Percentiles rank a stretch among this genome's conserved stretches.
phyloP scores from a whole-genome alignment of 1,140 invertebrate species.

The Zaprionus kolodkinae region DNA sequence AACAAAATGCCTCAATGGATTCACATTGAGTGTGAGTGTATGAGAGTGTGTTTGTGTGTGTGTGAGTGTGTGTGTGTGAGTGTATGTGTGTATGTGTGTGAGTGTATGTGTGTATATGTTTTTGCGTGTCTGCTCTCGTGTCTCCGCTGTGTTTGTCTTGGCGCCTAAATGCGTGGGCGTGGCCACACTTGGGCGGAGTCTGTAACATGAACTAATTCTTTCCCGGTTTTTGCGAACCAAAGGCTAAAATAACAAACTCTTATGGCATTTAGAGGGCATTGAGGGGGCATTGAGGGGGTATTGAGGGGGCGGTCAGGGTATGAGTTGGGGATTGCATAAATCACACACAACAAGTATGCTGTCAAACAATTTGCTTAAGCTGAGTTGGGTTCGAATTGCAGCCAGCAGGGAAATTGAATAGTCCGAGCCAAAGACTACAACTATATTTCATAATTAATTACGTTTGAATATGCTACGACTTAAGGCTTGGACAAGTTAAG shows the following conservation, averaged over 20 bases:
- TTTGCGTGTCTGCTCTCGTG: neutral
- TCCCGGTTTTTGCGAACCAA: constrained; percentile 20
- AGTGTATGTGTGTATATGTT: neutral
- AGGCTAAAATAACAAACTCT: constrained; percentile 57
- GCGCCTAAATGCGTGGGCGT: constrained; percentile 60
- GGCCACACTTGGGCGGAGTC: constrained; percentile 37
- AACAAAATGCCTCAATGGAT: constrained; percentile 42
- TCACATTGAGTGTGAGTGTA: neutral
- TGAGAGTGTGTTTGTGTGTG: too few relatives aligned
- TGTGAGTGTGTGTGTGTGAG: neutral
- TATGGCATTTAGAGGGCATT: neutral
- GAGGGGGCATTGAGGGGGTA: constrained; percentile 4
- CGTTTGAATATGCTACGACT: neutral
- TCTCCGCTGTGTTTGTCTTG: constrained; percentile 30
- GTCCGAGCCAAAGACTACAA: too few relatives aligned
- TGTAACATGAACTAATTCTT: constrained; percentile 63
- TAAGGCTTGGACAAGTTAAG: neutral
- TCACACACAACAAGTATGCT: constrained; percentile 41
- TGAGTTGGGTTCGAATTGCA: constrained; percentile 5
- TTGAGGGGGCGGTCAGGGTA: neutral
- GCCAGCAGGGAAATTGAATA: constrained; percentile 4
- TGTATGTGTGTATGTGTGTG: neutral
- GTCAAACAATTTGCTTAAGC: constrained; percentile 35
- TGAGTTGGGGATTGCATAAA: constrained; percentile 45
- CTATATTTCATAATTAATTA: constrained; percentile 13